phyloP scores from a whole-genome alignment of 2,888 invertebrate genomes.

The Podabrus alpinus region DNA sequence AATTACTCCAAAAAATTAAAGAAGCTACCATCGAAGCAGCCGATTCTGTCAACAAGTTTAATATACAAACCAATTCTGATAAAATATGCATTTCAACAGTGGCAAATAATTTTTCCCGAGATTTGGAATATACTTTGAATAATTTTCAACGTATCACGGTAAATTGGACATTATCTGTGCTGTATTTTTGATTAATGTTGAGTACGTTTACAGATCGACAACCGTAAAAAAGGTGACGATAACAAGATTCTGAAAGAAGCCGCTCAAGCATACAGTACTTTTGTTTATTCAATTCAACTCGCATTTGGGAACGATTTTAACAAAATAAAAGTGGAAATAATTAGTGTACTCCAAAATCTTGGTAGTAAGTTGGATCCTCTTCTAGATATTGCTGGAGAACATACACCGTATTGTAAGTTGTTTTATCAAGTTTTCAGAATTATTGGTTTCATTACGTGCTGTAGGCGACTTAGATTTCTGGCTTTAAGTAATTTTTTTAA shows the following conservation, averaged over 20 bases:
- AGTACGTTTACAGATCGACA: neutral
- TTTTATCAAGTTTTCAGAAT: neutral
- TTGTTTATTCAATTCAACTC: neutral
- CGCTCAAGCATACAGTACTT: neutral
- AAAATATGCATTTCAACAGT: neutral
- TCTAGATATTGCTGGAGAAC: neutral
- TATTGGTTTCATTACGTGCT: too few relatives aligned
- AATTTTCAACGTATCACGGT: neutral
- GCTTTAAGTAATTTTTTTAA: too few relatives aligned
- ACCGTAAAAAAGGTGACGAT: neutral
- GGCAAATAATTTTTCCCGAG: neutral
- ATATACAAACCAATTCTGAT: neutral
- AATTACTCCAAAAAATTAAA: neutral
- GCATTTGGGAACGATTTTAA: neutral
- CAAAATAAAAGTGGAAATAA: neutral
- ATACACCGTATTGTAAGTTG: neutral
- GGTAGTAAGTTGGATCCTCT: neutral
- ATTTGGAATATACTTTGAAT: neutral
- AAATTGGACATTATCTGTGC: neutral
- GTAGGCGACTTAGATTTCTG: too few relatives aligned
- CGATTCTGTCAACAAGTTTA: neutral
- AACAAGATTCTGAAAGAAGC: neutral
- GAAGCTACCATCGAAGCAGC: neutral
- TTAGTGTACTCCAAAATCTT: neutral
- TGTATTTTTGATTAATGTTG: too few relatives aligned